Conservation (phyloP, 2,888 invertebrate species). For the Cetonia aurata region DNA sequence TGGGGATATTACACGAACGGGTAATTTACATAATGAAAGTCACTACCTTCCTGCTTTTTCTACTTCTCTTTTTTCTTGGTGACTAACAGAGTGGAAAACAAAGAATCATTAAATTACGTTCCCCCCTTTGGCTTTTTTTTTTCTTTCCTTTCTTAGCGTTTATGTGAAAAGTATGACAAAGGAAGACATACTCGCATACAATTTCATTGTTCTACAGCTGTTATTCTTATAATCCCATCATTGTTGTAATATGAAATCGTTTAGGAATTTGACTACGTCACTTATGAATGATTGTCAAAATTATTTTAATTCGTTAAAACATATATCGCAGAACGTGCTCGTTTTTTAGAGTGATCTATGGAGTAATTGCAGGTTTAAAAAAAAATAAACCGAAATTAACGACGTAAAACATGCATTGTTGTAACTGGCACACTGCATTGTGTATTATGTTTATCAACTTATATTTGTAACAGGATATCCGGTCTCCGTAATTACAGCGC, state of each 20-base stretch:
- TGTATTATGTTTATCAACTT: slow-evolving; percentile 37
- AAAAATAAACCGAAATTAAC: not conserved
- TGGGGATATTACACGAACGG: slow-evolving; percentile 17
- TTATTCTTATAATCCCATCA: slow-evolving; percentile 8
- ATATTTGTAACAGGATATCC: slow-evolving; percentile 40
- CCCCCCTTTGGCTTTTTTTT: not conserved
- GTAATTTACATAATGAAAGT: slow-evolving; percentile 30
- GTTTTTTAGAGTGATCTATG: too few species aligned
- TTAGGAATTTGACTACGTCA: not conserved
- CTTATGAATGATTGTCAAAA: not conserved
- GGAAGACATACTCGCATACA: slow-evolving; percentile 17
- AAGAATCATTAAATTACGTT: slow-evolving; percentile 17
- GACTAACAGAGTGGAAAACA: slow-evolving; percentile 14
- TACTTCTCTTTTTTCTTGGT: not conserved
- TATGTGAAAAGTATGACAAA: slow-evolving; percentile 27
- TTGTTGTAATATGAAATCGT: not conserved
- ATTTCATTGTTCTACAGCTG: slow-evolving; percentile 6
- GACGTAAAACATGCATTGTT: slow-evolving; percentile 20
- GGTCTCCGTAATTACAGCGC: slow-evolving; percentile 27
- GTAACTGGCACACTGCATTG: slow-evolving; percentile 19
- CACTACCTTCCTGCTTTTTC: slow-evolving; percentile 10
- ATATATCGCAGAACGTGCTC: too few species aligned
- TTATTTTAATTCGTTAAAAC: not conserved
- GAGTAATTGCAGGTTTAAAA: slow-evolving; percentile 10
- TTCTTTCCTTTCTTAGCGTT: slow-evolving; percentile 16